These are phyloP conservation scores for Echinometra lucunter DNA, from an alignment of 53 echinoderm and acorn worm genomes.

Conservation along the genomic window DNA sequence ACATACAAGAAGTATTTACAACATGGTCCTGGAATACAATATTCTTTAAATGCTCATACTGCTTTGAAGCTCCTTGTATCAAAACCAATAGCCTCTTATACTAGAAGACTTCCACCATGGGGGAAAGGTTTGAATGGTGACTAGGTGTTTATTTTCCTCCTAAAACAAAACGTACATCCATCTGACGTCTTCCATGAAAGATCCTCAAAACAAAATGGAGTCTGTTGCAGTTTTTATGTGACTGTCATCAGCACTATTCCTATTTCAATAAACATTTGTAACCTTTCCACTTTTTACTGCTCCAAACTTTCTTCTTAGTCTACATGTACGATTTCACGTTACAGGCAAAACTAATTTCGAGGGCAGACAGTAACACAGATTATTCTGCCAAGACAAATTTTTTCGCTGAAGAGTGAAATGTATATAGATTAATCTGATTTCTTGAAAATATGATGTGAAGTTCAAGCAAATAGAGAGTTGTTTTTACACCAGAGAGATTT, in stretches of 20 bases:
- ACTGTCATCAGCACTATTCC: not conserved
- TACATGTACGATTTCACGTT: not conserved
- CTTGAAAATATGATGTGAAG: conserved; percentile 12
- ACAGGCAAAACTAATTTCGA: not conserved
- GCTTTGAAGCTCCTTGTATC: not conserved
- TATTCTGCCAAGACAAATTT: not conserved
- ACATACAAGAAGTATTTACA: not conserved
- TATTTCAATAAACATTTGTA: conserved; percentile 6
- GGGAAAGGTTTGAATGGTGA: not conserved
- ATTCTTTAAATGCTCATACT: not conserved
- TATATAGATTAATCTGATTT: conserved; percentile 24
- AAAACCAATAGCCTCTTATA: not conserved
- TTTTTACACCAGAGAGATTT: conserved; percentile 43
- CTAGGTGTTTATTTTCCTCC: not conserved
- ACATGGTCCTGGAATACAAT: not conserved
- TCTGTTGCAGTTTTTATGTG: conserved; percentile 2
- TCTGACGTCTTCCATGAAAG: conserved; percentile 14
- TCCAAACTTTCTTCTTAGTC: not conserved
- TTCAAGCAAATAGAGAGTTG: conserved; percentile 55
- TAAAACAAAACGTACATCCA: conserved; percentile 1
- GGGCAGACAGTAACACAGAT: conserved; percentile 38
- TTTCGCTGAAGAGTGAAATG: not conserved
- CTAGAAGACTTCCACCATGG: not conserved
- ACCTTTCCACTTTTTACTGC: not conserved
- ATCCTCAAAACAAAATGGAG: not conserved